phyloP scores from a whole-genome alignment of 2,797 vertebrate genomes.

The Gymnoscopelus microlampas region DNA sequence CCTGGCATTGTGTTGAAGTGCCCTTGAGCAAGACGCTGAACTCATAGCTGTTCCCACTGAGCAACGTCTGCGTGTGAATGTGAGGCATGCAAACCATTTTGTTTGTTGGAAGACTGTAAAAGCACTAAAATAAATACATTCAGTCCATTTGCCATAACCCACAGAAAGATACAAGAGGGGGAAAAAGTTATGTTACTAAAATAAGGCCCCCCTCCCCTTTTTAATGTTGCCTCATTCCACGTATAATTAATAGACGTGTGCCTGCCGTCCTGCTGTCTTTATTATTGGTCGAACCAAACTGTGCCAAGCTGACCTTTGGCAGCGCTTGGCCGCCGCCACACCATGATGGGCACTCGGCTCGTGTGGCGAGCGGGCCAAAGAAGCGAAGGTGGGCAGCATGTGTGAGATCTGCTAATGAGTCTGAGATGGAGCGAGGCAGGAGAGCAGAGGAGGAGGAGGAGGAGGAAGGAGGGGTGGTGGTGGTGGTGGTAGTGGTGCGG shows the following conservation, averaged over 20 bases:
- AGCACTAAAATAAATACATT: too few species aligned
- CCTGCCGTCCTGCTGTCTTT: slow-evolving; percentile 39
- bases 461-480: background rate
- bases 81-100: too few species aligned
- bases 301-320: slow-evolving; percentile 59
- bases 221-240: too few species aligned
- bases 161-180: too few species aligned
- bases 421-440: slow-evolving; percentile 25
- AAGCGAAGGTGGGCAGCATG: slow-evolving; percentile 40
- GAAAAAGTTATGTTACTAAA: too few species aligned
- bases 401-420: slow-evolving; percentile 63
- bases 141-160: too few species aligned
- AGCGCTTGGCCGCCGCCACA: background rate
- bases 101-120: too few species aligned
- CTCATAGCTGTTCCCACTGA: too few species aligned
- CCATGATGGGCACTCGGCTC: slow-evolving; percentile 16
- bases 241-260: background rate
- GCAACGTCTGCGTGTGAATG: too few species aligned
- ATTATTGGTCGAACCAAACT: slow-evolving; percentile 26
- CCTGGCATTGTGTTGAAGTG: too few species aligned
- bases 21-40: too few species aligned
- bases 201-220: too few species aligned
- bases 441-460: background rate
- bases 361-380: slow-evolving; percentile 34
- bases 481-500: slow-evolving; percentile 1